Percentiles rank a stretch among this genome's conserved stretches.
Evolutionary conservation across 2,888 invertebrate species (phyloP).

Genomic region (Tromatobia lineatoria): DNA sequence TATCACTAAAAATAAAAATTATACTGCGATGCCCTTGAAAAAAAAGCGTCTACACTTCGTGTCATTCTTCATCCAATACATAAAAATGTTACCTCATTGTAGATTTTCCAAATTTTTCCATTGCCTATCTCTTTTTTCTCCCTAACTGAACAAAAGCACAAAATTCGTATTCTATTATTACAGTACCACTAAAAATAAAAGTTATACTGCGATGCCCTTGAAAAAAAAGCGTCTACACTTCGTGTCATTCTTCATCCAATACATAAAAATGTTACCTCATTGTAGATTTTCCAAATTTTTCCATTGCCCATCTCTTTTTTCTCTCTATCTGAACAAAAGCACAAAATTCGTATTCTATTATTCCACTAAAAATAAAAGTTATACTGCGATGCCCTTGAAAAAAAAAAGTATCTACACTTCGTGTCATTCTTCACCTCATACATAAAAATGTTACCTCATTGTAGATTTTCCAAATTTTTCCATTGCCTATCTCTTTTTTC

Average conservation of each 20-base stretch:
- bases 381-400: background rate
- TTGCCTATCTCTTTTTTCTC: background rate
- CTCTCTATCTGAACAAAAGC: background rate
- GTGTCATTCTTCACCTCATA: too few relatives aligned
- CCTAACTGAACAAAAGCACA: background rate
- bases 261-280: background rate
- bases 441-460: too few relatives aligned
- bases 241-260: background rate
- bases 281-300: background rate
- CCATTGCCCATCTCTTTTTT: background rate
- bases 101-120: background rate
- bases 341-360: background rate
- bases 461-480: too few relatives aligned
- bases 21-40: too few relatives aligned
- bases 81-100: background rate
- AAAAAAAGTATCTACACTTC: background rate
- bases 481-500: too few relatives aligned
- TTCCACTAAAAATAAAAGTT: slow-evolving; percentile 3
- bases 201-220: background rate
- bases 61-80: background rate
- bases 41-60: too few relatives aligned
- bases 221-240: background rate
- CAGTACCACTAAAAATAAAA: background rate
- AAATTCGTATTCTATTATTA: background rate
- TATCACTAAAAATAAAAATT: too few relatives aligned